phyloP scores from a whole-genome alignment of 2,888 invertebrate species.

The Timema podura region DNA sequence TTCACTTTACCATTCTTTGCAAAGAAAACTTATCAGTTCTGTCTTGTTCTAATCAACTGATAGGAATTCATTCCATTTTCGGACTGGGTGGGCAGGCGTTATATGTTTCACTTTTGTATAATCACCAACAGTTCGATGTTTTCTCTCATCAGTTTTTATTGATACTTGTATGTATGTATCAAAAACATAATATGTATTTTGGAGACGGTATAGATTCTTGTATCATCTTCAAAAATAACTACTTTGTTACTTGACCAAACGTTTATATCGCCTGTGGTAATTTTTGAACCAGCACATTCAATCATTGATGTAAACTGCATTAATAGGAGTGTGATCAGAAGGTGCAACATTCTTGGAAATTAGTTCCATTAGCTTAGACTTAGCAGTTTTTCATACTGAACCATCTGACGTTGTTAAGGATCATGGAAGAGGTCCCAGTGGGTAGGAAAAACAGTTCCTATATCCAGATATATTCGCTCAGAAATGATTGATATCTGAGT shows the following conservation, averaged over 20 bases:
- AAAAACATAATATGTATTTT: background rate
- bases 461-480: background rate
- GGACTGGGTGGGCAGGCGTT: background rate
- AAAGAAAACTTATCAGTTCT: slow-evolving; percentile 9
- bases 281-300: background rate
- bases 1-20: background rate
- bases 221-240: background rate
- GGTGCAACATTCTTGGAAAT: background rate
- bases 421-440: background rate
- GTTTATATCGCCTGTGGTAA: background rate
- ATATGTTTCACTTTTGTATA: background rate
- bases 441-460: background rate
- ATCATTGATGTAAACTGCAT: background rate
- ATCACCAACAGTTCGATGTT: background rate
- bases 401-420: background rate
- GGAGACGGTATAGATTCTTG: background rate
- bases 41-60: background rate
- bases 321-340: background rate
- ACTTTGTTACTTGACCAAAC: background rate
- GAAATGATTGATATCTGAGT: background rate
- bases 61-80: background rate
- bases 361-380: background rate
- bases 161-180: slow-evolving; percentile 6
- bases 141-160: background rate
- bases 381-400: background rate